A percentile compares a stretch with the other conserved stretches of the same genome.
These are phyloP conservation scores for Melipona beecheii DNA, from an alignment of 2,888 invertebrate genomes.

Conservation along the genomic window DNA sequence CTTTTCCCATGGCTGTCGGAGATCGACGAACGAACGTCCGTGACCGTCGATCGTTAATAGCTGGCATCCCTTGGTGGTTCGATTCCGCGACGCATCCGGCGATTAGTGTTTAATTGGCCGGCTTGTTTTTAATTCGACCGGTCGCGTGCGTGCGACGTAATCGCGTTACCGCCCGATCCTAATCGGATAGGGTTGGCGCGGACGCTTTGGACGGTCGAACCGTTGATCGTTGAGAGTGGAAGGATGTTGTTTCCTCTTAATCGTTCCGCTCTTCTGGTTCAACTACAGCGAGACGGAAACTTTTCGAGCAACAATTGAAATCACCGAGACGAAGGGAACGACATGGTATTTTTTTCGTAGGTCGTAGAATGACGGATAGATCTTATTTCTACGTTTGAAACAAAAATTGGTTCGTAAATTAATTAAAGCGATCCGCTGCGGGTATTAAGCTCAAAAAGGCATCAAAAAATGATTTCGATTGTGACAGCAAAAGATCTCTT, in stretches of 20 bases:
- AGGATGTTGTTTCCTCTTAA: neutral
- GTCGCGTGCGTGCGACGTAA: conserved; percentile 34
- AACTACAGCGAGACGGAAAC: neutral
- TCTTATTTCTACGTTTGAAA: too few species aligned
- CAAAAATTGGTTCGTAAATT: neutral
- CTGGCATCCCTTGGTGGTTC: neutral
- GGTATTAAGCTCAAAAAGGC: neutral
- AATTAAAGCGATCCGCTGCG: neutral
- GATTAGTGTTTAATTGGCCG: conserved; percentile 53
- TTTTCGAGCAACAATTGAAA: neutral
- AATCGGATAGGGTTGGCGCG: conserved; percentile 40
- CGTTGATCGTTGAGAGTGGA: neutral
- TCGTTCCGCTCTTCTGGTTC: neutral
- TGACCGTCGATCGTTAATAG: conserved; percentile 21
- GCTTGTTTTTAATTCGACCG: conserved; percentile 41
- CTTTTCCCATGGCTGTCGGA: conserved; percentile 45
- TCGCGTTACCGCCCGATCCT: conserved; percentile 26
- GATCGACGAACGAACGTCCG: conserved; percentile 40
- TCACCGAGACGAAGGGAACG: neutral
- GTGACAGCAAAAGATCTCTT: neutral
- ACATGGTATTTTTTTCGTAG: too few species aligned
- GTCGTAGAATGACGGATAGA: too few species aligned
- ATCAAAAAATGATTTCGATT: neutral
- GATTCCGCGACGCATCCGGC: conserved; percentile 31
- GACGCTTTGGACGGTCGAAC: conserved; percentile 7